These are phyloP conservation scores for Trichonephila inaurata DNA, from an alignment of 1,140 invertebrate genomes.

Conservation along the genomic window DNA sequence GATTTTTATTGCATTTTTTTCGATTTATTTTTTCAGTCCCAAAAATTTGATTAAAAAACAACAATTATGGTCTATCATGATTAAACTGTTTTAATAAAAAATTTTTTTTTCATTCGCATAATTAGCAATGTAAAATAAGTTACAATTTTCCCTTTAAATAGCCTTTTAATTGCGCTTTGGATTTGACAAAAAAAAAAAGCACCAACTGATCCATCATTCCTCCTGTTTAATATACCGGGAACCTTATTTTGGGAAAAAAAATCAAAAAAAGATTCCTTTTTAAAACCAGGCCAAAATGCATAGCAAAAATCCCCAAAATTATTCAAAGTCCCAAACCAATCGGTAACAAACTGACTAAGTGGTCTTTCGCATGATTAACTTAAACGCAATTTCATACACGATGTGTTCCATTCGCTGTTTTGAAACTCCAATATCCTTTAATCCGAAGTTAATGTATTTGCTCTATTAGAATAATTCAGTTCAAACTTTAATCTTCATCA, in stretches of 20 bases:
- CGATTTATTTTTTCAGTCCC: too few species aligned
- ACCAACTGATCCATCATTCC: neutral
- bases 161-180: too few species aligned
- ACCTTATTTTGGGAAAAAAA: too few species aligned
- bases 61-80: too few species aligned
- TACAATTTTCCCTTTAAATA: too few species aligned
- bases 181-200: neutral
- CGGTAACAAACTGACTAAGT: neutral
- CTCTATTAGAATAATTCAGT: conserved; percentile 10
- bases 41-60: too few species aligned
- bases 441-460: neutral
- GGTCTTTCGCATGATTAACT: neutral
- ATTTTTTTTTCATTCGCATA: too few species aligned
- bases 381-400: neutral
- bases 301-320: neutral
- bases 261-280: neutral
- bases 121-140: too few species aligned
- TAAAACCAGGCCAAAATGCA: neutral
- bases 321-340: neutral
- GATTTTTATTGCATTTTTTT: too few species aligned
- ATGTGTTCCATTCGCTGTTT: neutral
- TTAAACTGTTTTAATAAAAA: too few species aligned
- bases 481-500: neutral
- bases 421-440: neutral
- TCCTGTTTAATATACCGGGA: neutral